phyloP scores from a whole-genome alignment of 1,140 invertebrate species.

The Ylistrum balloti region DNA sequence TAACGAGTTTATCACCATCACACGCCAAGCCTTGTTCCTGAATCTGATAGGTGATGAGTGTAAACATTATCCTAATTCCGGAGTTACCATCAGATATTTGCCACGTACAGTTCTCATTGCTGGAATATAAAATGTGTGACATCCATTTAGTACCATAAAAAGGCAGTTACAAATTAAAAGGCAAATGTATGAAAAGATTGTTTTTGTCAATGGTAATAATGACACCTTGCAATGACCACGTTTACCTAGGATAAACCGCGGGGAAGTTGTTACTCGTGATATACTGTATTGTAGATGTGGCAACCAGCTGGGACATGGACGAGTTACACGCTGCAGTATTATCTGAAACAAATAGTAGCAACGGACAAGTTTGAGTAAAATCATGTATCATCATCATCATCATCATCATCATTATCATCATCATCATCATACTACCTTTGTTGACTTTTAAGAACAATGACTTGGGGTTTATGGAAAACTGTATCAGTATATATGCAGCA shows the following conservation, averaged over 20 bases:
- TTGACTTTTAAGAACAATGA: too few species aligned
- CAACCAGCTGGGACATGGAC: background rate
- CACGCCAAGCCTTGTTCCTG: background rate
- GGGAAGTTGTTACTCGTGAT: background rate
- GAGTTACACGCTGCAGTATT: background rate
- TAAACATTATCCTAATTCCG: background rate
- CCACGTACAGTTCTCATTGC: background rate
- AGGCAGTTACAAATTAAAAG: too few species aligned
- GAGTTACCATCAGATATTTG: background rate
- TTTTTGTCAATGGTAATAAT: too few species aligned
- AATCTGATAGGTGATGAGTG: background rate
- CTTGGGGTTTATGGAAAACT: too few species aligned
- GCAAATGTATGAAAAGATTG: too few species aligned
- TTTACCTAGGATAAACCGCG: background rate
- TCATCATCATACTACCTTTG: too few species aligned
- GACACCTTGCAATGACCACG: too few species aligned
- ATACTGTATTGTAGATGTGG: constrained; percentile 8
- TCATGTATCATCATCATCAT: too few species aligned
- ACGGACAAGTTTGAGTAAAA: too few species aligned
- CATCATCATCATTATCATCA: too few species aligned
- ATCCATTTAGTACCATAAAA: background rate
- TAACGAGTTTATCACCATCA: background rate
- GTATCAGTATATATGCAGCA: too few species aligned
- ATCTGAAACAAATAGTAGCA: background rate
- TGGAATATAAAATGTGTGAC: background rate